These are phyloP conservation scores for Ascaphus truei DNA, from an alignment of 2,113 vertebrate genomes.

Conservation along the genomic window DNA sequence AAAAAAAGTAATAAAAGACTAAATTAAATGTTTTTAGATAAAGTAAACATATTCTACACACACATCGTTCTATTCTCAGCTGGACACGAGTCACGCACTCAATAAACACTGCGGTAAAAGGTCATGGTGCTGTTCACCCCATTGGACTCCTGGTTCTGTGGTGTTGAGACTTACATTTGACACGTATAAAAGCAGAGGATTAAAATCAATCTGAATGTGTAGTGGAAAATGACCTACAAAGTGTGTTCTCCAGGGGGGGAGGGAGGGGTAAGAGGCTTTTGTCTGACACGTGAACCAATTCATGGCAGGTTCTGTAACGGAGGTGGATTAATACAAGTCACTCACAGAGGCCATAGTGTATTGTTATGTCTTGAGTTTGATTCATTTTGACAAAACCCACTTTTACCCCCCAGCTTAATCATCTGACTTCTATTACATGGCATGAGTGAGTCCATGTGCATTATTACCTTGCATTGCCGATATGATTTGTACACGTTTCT, in stretches of 20 bases:
- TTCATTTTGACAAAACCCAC: neutral
- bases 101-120: no score
- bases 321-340: neutral
- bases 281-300: neutral
- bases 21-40: no score
- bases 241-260: neutral
- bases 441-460: neutral
- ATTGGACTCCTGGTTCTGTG: no score
- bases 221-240: neutral
- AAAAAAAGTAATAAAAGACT: no score
- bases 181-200: neutral
- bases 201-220: neutral
- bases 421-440: neutral
- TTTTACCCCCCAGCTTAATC: neutral
- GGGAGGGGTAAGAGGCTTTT: no score
- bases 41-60: no score
- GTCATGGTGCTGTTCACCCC: no score
- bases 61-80: no score
- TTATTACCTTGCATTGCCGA: neutral
- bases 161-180: no score
- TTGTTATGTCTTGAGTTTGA: neutral
- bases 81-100: no score
- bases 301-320: neutral
- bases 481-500: neutral
- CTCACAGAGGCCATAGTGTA: neutral